Conservation (phyloP, 1,140 invertebrate genomes). For the roundworm (Caenorhabditis elegans) region DNA sequence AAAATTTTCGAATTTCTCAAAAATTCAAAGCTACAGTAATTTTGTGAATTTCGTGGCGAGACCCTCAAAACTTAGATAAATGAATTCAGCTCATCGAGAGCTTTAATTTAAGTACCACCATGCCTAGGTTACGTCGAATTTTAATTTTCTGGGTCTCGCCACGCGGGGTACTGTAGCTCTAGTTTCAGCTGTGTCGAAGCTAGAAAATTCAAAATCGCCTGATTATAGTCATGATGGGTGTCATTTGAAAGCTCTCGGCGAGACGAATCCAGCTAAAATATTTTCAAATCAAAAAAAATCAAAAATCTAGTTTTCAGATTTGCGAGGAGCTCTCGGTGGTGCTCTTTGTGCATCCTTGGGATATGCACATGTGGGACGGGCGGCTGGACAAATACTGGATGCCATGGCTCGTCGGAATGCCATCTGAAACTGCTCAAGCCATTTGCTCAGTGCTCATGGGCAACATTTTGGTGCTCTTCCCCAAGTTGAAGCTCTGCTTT, state of each 20-base stretch:
- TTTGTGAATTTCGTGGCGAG: not conserved
- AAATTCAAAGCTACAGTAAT: not conserved
- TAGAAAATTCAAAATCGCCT: too few species aligned
- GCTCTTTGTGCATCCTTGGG: constrained; percentile 74
- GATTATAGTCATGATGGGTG: too few species aligned
- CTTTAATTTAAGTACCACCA: not conserved
- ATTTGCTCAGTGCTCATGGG: constrained; percentile 72
- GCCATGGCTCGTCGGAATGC: constrained; percentile 74
- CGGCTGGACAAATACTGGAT: constrained; percentile 72
- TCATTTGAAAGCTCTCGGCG: too few species aligned
- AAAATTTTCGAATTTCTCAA: too few species aligned
- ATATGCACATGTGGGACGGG: constrained; percentile 70
- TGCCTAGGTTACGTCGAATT: not conserved
- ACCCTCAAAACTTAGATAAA: not conserved
- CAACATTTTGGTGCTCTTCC: constrained; percentile 71
- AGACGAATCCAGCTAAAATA: too few species aligned
- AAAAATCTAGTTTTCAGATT: constrained; percentile 61
- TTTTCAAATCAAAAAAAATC: too few species aligned
- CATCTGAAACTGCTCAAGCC: constrained; percentile 72
- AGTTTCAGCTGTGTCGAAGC: too few species aligned
- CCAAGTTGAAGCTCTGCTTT: constrained; percentile 70
- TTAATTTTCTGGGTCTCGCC: too few species aligned
- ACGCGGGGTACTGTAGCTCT: too few species aligned
- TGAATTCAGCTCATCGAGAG: not conserved
- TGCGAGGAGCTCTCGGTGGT: constrained; percentile 70